Base-by-base conservation (phyloP, 2,797 vertebrate genomes). In the Borostomias antarcticus region DNA sequence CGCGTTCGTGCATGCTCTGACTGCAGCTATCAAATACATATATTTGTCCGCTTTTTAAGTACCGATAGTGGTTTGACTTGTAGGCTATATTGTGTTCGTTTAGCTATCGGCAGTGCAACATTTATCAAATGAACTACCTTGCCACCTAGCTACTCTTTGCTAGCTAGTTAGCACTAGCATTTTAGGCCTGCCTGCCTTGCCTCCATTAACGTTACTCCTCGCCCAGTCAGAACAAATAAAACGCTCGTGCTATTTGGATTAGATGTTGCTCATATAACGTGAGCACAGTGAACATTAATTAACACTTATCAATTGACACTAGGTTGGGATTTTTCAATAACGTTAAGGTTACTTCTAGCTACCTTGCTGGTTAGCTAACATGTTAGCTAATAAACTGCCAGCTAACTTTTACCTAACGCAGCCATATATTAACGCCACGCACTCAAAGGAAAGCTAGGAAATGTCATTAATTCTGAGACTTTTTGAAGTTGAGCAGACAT, bases 131-230 rank as follows among this genome's bases (percentile, higher is more conserved):
- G 30, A 19, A 4, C 26, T 19, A 25, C n/a, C n/a, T n/a, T n/a
- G n/a, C n/a, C n/a, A n/a, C 35, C 35, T 23, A 51, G 58, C 58
- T 30, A 64, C 53, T 19, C 61, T 62, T 21, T 33, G 71, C 68
- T 19, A 72, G 53, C 70, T 32, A 48, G 11, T 48, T 68, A 53
- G n/a, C 19, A 15, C 58, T 68, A 53, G n/a, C 19, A 26, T 66
- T 66, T 58, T 32, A 21, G 57, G 40, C 45, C 43, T 26, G 37
- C 28, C 35, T 15, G 25, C 17, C 58, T 8, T 15, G 58, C 35
- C 11, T 45, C 37, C 58, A 43, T 43, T 13, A 40, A n/a, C n/a
- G n/a, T n/a, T 51, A 23, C 48, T 23, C 23, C 19, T 10, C 19
- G 48, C 21, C 10, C 48, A 45, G 40, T 45, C 40, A 17, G 40